Percentiles rank a stretch among this genome's conserved stretches.
These are phyloP conservation scores for Zootermopsis nevadensis DNA, from an alignment of 2,888 invertebrate genomes.

Conservation along the genomic window DNA sequence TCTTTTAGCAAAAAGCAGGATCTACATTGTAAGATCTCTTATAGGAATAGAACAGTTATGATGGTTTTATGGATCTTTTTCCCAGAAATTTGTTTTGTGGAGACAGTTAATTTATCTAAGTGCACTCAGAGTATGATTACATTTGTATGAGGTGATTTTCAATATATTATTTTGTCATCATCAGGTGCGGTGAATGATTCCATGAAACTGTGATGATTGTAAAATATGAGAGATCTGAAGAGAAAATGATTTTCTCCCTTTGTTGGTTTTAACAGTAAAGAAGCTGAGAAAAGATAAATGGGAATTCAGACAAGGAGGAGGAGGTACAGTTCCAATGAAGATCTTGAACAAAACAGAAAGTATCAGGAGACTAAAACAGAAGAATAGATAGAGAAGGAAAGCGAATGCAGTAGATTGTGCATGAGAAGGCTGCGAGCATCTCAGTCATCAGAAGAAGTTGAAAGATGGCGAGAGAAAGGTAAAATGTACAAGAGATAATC, in stretches of 20 bases:
- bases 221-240: neutral
- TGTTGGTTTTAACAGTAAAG: slow-evolving; percentile 1
- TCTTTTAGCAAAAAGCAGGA: no score
- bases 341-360: neutral
- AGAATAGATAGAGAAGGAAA: neutral
- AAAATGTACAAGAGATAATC: neutral
- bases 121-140: no score
- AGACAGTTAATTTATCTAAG: no score
- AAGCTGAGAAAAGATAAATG: neutral
- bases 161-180: no score
- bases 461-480: neutral
- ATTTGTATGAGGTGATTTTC: no score
- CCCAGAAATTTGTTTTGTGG: no score
- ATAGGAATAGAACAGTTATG: no score
- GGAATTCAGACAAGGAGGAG: slow-evolving; percentile 1
- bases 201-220: neutral
- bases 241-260: slow-evolving; percentile 4
- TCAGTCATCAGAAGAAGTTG: neutral
- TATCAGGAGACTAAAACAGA: neutral
- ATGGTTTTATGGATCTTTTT: no score
- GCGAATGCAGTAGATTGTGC: neutral
- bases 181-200: neutral
- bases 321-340: no score
- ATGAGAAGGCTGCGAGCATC: neutral
- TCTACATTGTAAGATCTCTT: no score